Evolutionary conservation across 2,888 invertebrate genomes (phyloP), one percentile per base, ranked within the genome.

Genomic region (Polylopha cassiicola): DNA sequence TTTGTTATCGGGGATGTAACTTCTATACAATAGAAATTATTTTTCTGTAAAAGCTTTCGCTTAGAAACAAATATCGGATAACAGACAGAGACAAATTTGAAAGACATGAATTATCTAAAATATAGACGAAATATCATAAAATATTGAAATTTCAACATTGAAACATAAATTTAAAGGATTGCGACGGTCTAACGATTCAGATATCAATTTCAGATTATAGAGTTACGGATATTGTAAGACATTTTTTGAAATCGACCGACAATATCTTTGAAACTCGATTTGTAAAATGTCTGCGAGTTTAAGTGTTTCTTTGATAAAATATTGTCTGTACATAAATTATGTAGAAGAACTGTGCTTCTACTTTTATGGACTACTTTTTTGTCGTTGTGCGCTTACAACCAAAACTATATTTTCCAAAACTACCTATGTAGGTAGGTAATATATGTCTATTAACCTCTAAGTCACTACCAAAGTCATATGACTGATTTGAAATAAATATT

Each of bases 151-250:
- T 41, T 39, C 28, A 33, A 42, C 37, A 31, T 16, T 14, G 11
- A 31, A 29, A 39, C 42, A 46, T 34, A 37, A 33, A 39, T 31
- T 38, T 34, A 31, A 33, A 27, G 39, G 27, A 43, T 39, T 48
- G 39, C 42, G 34, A 41, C 38, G 34, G 43, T 39, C 33, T 50
- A 55, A 53, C 46, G 52, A 51, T 30, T 43, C 45, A 39, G 39
- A 57, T 54, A 56, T 57, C 53, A 44, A 57, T 56, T 55, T 53
- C 27, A 55, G 57, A 57, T 59, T 50, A 37, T 42, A 42, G 23
- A 44, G 22, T 39, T 41, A 24, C 29, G 34, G 41, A 41, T 36
- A 30, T 36, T 15, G 24, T 20, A 30, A 20, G 34, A 36, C 41
- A 30, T 26, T 41, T 39, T 36, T 30, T 13, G 24, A 30, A 36